Conservation (phyloP, 2,797 vertebrate genomes). For the Carcharodon carcharias region DNA sequence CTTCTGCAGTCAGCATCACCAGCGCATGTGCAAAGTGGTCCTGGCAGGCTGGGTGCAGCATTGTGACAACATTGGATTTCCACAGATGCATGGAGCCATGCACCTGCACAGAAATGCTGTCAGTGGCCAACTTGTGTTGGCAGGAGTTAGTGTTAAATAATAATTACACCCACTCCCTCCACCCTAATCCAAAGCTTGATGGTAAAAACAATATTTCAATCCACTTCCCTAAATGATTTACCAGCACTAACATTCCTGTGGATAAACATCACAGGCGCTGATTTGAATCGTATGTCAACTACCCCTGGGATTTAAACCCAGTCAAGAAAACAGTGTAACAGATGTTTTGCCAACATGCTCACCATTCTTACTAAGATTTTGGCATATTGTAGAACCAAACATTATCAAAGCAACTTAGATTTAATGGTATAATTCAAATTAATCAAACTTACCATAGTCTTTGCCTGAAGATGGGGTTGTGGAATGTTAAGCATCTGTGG, state of each 20-base stretch:
- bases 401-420: background rate
- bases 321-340: background rate
- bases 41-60: no score
- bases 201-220: background rate
- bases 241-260: background rate
- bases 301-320: background rate
- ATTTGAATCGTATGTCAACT: background rate
- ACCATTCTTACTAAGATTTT: background rate
- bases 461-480: constrained; percentile 67
- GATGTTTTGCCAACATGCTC: background rate
- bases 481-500: constrained; percentile 83
- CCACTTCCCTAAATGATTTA: background rate
- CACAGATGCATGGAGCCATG: no score
- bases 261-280: background rate
- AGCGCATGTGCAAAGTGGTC: no score
- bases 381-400: background rate
- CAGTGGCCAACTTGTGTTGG: no score
- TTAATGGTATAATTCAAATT: background rate
- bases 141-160: background rate
- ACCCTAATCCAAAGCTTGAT: background rate
- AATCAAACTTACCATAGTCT: constrained; percentile 65
- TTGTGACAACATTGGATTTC: no score
- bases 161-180: background rate
- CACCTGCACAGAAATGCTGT: no score
- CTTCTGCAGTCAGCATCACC: no score